phyloP scores from a whole-genome alignment of 1,140 invertebrate genomes.

The Theocolax elegans region DNA sequence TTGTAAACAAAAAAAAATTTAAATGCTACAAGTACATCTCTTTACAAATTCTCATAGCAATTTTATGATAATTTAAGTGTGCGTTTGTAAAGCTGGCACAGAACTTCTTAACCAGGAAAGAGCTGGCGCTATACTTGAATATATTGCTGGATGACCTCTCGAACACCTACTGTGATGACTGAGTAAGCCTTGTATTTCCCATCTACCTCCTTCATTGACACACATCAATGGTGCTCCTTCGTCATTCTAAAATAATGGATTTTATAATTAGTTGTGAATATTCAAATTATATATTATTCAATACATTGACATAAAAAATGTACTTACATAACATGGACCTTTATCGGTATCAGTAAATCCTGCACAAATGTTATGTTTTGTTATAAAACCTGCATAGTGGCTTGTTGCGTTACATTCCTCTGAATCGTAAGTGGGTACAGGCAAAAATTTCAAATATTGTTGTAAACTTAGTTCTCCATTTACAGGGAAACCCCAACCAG shows the following conservation, averaged over 20 bases:
- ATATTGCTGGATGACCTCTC: constrained; percentile 72
- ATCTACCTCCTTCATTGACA: constrained; percentile 67
- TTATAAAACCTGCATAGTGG: constrained; percentile 71
- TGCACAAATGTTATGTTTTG: constrained; percentile 70
- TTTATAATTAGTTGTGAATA: not conserved
- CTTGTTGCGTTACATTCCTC: constrained; percentile 72
- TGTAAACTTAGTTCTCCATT: constrained; percentile 68
- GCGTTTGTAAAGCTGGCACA: constrained; percentile 60
- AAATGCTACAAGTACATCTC: constrained; percentile 19
- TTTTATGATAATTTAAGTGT: constrained; percentile 44
- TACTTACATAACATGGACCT: constrained; percentile 72
- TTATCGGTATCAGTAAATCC: constrained; percentile 70
- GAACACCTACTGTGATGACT: constrained; percentile 73
- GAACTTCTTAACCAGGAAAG: constrained; percentile 61
- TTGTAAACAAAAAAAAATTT: not conserved
- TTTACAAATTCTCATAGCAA: constrained; percentile 9
- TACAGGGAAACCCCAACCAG: constrained; percentile 70
- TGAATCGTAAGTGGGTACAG: constrained; percentile 69
- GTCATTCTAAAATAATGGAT: constrained; percentile 69
- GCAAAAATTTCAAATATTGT: constrained; percentile 70
- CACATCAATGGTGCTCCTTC: constrained; percentile 76
- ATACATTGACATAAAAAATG: no score
- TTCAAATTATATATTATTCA: no score
- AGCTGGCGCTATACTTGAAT: constrained; percentile 62
- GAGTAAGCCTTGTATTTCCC: constrained; percentile 73